A percentile compares a stretch with the other conserved stretches of the same genome.
Conservation (phyloP, 2,888 invertebrate genomes). For the Trissolcus brochymenae region DNA sequence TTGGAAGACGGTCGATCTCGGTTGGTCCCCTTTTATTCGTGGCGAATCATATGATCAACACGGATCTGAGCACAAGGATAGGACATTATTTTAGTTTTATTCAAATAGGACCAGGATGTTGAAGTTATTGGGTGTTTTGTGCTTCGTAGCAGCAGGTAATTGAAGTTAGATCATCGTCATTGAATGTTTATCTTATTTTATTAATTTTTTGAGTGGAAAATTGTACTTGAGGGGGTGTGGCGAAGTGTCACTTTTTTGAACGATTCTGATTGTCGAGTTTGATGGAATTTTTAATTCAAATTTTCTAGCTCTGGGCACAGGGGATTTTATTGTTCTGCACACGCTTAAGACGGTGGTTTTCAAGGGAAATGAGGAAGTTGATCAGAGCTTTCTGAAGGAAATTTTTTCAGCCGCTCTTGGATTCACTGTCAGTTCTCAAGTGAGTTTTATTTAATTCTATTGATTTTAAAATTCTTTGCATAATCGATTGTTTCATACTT, state of each 20-base stretch:
- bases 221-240: conserved; percentile 59
- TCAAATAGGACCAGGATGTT: conserved; percentile 56
- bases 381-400: conserved; percentile 83
- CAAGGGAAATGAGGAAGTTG: conserved; percentile 81
- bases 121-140: conserved; percentile 48
- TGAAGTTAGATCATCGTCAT: too few species aligned
- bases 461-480: neutral
- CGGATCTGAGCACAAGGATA: conserved; percentile 28
- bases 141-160: conserved; percentile 59
- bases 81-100: conserved; percentile 39
- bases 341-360: conserved; percentile 84
- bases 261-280: neutral
- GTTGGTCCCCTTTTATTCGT: conserved; percentile 17
- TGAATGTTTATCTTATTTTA: neutral
- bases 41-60: conserved; percentile 53
- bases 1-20: conserved; percentile 8
- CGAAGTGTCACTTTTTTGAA: conserved; percentile 32
- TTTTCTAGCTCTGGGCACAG: conserved; percentile 78
- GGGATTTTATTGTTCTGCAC: conserved; percentile 84
- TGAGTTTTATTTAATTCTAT: conserved; percentile 65
- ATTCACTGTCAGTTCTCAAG: conserved; percentile 82
- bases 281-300: neutral
- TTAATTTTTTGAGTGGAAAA: conserved; percentile 1
- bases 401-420: conserved; percentile 85
- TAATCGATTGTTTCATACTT: neutral